Evolutionary conservation across 2,888 invertebrate species (phyloP).

Genomic region (Drosophila testacea): DNA sequence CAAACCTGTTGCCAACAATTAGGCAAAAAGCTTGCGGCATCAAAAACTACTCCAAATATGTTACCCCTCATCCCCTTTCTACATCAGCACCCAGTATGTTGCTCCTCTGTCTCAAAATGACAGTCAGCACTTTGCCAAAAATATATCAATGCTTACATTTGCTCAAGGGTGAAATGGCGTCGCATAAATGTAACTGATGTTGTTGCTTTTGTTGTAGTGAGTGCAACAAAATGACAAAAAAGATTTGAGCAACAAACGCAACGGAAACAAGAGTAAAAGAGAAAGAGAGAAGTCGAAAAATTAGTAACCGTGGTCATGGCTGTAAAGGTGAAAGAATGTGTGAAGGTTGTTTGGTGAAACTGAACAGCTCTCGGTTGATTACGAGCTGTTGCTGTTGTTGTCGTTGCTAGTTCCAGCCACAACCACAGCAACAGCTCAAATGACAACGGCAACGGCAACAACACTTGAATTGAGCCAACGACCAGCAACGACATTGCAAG

Average conservation of each 20-base stretch:
- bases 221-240: constrained; percentile 69
- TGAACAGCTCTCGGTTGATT: constrained; percentile 74
- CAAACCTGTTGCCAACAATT: constrained; percentile 79
- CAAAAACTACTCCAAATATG: constrained; percentile 74
- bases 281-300: constrained; percentile 38
- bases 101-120: constrained; percentile 14
- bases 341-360: constrained; percentile 84
- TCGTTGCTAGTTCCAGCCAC: constrained; percentile 29
- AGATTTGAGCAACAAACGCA: constrained; percentile 76
- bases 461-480: constrained; percentile 82
- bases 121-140: constrained; percentile 74
- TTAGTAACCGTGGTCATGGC: constrained; percentile 85
- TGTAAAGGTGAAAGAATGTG: constrained; percentile 84
- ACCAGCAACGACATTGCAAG: constrained; percentile 85
- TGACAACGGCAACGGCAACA: constrained; percentile 48
- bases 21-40: constrained; percentile 70
- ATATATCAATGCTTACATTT: constrained; percentile 78
- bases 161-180: constrained; percentile 48
- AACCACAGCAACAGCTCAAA: constrained; percentile 54
- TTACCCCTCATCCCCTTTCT: constrained; percentile 20
- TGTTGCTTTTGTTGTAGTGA: constrained; percentile 25
- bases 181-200: constrained; percentile 27
- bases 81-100: not conserved
- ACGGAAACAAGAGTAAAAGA: constrained; percentile 23
- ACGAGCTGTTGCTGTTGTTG: constrained; percentile 41